phyloP scores from a whole-genome alignment of 2,888 invertebrate genomes.

The Nemoura dubitans region DNA sequence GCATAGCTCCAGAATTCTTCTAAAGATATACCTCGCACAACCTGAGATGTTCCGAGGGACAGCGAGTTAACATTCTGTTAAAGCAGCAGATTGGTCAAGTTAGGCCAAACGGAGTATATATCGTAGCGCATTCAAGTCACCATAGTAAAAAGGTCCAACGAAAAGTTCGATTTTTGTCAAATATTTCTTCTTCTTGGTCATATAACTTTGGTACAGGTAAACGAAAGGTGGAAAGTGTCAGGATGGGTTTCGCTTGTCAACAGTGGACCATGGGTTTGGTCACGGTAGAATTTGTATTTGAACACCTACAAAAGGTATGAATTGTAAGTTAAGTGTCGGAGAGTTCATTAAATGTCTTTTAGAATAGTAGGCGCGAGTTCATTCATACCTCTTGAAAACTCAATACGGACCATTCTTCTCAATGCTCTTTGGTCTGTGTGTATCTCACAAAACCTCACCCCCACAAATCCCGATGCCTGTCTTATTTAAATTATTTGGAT shows the following conservation, averaged over 20 bases:
- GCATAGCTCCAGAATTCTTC: neutral
- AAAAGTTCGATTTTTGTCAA: constrained; percentile 7
- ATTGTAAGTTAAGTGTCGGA: constrained; percentile 32
- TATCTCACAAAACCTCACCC: neutral
- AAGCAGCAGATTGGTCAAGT: neutral
- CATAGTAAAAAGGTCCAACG: neutral
- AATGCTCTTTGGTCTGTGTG: neutral
- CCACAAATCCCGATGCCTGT: neutral
- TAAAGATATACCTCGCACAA: neutral
- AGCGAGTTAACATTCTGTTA: neutral
- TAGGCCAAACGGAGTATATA: neutral
- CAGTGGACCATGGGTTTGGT: constrained; percentile 27
- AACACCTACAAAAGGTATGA: constrained; percentile 32
- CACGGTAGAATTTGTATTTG: constrained; percentile 25
- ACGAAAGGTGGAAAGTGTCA: constrained; percentile 23
- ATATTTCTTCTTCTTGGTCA: constrained; percentile 18
- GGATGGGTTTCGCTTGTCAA: constrained; percentile 42
- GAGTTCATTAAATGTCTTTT: constrained; percentile 41
- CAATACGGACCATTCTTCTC: constrained; percentile 22
- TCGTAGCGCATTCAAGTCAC: neutral
- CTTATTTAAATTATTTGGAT: constrained; percentile 14
- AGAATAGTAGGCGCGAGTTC: constrained; percentile 39
- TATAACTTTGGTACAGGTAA: constrained; percentile 30
- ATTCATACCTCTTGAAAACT: constrained; percentile 36
- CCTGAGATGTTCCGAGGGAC: neutral